Evolutionary conservation across 2,113 vertebrate species (phyloP).

Genomic region (Psilopsiagon aymara): DNA sequence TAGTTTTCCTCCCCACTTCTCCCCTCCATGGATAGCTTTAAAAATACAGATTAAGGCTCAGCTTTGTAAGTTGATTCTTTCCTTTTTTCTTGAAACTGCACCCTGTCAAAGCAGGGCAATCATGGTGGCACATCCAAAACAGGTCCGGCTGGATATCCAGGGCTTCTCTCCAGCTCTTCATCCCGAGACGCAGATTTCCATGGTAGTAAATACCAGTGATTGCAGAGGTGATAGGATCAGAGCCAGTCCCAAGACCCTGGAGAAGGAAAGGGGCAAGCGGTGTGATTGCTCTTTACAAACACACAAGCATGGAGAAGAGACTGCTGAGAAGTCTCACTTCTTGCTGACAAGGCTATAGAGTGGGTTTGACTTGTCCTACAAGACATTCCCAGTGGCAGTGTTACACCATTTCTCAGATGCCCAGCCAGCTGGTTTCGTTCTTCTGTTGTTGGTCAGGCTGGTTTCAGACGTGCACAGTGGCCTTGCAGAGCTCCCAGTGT

Average conservation of each 20-base stretch:
- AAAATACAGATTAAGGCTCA: neutral
- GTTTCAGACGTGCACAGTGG: neutral
- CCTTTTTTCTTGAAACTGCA: neutral
- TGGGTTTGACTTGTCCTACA: rapidly evolving
- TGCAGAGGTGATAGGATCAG: neutral
- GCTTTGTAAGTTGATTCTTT: neutral
- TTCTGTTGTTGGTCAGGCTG: neutral
- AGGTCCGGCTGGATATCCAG: rapidly evolving
- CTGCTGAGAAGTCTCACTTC: neutral
- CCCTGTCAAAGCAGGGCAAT: rapidly evolving
- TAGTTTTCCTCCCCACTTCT: neutral
- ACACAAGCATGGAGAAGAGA: neutral
- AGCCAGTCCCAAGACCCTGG: neutral
- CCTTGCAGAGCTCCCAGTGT: neutral
- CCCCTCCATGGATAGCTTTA: neutral
- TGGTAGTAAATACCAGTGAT: neutral
- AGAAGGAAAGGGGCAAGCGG: neutral
- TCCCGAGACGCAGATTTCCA: neutral
- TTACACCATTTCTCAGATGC: neutral
- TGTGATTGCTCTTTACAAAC: neutral
- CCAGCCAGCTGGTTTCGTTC: neutral
- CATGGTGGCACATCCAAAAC: neutral
- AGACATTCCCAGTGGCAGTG: neutral
- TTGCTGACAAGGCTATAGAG: neutral
- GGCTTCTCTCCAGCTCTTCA: neutral